Conservation (phyloP, 2,888 invertebrate genomes). For the Muschampia plurimacula region DNA sequence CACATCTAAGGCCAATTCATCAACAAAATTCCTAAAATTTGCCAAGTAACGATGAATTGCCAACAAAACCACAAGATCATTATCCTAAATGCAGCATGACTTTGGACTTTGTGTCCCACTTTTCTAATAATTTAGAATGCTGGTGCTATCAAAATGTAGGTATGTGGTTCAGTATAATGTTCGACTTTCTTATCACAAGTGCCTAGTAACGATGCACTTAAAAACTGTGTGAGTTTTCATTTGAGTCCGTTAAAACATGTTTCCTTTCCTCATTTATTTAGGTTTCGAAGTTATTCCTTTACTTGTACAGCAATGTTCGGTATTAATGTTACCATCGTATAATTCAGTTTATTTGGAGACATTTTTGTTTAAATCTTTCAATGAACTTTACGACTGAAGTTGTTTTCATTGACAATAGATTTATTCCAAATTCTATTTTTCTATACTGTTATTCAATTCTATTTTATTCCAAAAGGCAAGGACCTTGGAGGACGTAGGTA, state of each 20-base stretch:
- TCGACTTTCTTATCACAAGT: slow-evolving; percentile 21
- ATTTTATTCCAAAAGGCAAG: no score
- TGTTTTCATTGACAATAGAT: no score
- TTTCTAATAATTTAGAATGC: slow-evolving; percentile 28
- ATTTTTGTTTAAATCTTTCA: no score
- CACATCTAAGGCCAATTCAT: background rate
- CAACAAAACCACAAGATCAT: slow-evolving; percentile 44
- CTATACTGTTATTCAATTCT: no score
- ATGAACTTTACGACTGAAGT: no score
- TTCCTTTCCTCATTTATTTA: background rate
- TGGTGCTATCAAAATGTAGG: slow-evolving; percentile 20
- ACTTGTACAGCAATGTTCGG: no score
- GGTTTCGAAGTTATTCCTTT: no score
- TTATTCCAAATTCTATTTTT: no score
- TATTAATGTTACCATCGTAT: no score
- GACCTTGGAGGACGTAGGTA: no score
- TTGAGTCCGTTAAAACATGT: background rate
- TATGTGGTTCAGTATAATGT: slow-evolving; percentile 12
- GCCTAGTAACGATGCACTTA: background rate
- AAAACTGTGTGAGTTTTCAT: background rate
- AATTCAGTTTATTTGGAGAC: no score
- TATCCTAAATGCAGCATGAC: slow-evolving; percentile 59
- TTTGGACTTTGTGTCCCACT: slow-evolving; percentile 51
- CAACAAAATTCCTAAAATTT: slow-evolving; percentile 15
- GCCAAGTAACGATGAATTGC: slow-evolving; percentile 48